Evolutionary conservation across 2,113 vertebrate genomes (phyloP), one percentile per base, ranked within the genome.

Genomic region (Entelurus aequoreus): DNA sequence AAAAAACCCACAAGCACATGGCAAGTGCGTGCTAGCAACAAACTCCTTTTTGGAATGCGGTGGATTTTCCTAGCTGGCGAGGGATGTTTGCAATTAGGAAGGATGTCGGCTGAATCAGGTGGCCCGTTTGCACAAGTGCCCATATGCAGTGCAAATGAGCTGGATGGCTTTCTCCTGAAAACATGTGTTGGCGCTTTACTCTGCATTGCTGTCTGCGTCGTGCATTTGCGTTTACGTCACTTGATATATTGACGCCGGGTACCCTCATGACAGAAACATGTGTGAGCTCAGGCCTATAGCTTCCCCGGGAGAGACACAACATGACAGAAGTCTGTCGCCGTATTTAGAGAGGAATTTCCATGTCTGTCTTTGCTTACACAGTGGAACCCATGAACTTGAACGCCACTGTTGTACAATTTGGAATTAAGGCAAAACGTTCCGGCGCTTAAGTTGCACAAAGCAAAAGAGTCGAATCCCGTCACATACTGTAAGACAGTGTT

Each of bases 81-180:
- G 79, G 84, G 76, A 83, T 85, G 80, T 84, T 81, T 75, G 79
- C 70, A 71, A 81, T 76, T 74, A 80, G 82, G 80, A 84, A 85
- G 84, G 82, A 85, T 79, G 75, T 71, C 68, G 77, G 66, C 60
- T 80, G 84, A 67, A 69, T 68, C 76, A 57, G 78, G 66, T 62
- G 65, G 72, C 51, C 50, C 50, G 9, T 28, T 2, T 40, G 42
- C 5, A 46, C 42, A 46, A 57, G 40, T 13, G 16, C 11, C 3
- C 42, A 46, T 46, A 12, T 13, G 44, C 38, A 57, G 40, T 37
- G 68, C 15, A 44, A 19, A 62, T 54, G 48, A 66, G 28, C 28
- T 51, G 37, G 60, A 76, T 71, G 61, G 61, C 53, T 44, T 76
- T 76, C 65, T 62, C 66, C 60, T 55, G 62, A 49, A 65, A 61